A percentile compares a stretch with the other conserved stretches of the same genome.
Evolutionary conservation across 2,797 vertebrate species (phyloP).

Genomic region (Chelidonichthys spinosus): DNA sequence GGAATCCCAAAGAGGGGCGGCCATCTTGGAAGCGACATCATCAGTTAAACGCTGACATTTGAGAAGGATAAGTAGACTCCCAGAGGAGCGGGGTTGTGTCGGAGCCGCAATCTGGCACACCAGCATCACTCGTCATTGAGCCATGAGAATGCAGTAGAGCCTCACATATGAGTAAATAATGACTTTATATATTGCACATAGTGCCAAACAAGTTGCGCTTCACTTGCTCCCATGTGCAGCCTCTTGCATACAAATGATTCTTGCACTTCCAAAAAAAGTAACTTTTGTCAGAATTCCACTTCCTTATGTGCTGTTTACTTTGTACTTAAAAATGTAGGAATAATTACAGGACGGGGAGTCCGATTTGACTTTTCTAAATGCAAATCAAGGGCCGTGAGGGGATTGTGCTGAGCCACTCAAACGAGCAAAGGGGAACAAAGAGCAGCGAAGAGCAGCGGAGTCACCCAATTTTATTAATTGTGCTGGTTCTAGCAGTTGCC

Average conservation of each 20-base stretch:
- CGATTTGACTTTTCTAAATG: slow-evolving; percentile 72
- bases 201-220: neutral
- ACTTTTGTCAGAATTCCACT: slow-evolving; percentile 18
- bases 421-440: slow-evolving; percentile 59
- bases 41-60: slow-evolving; percentile 58
- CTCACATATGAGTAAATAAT: neutral
- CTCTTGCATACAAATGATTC: slow-evolving; percentile 21
- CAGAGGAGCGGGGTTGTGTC: neutral
- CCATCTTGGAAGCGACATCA: slow-evolving; percentile 36
- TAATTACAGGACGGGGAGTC: slow-evolving; percentile 52
- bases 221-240: neutral
- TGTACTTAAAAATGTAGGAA: slow-evolving; percentile 43
- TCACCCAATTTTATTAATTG: slow-evolving; percentile 75
- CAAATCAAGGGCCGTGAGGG: slow-evolving; percentile 59
- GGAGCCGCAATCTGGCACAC: slow-evolving; percentile 9
- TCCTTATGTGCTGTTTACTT: slow-evolving; percentile 43
- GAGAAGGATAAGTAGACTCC: slow-evolving; percentile 38
- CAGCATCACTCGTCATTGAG: neutral
- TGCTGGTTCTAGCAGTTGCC: slow-evolving; percentile 74
- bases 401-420: slow-evolving; percentile 57
- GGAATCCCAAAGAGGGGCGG: slow-evolving; percentile 49
- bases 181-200: neutral
- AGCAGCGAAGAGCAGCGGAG: slow-evolving; percentile 70
- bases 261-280: neutral
- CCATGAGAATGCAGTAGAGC: neutral